These are phyloP conservation scores for Drosophila trapezifrons DNA, from an alignment of 1,140 invertebrate genomes.

Conservation along the genomic window DNA sequence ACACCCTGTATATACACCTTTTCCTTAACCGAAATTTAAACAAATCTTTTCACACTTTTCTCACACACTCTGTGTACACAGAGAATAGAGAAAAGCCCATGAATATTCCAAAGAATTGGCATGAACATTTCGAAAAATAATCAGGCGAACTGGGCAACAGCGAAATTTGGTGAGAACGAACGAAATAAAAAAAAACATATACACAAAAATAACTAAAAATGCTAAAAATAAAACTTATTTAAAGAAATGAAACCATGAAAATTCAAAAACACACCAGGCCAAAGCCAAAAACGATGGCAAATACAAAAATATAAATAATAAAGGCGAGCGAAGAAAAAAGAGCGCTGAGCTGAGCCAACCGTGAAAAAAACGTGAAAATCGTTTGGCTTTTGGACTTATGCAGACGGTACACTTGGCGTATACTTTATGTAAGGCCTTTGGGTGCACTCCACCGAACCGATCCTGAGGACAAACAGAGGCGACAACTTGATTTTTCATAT, in stretches of 20 bases:
- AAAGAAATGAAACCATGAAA: slow-evolving; percentile 83
- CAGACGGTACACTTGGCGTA: slow-evolving; percentile 41
- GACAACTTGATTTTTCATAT: slow-evolving; percentile 44
- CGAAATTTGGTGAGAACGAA: slow-evolving; percentile 57
- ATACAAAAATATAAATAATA: slow-evolving; percentile 77
- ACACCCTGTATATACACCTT: slow-evolving; percentile 33
- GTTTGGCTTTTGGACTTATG: slow-evolving; percentile 48
- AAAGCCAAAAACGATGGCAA: slow-evolving; percentile 70
- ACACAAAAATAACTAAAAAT: slow-evolving; percentile 80
- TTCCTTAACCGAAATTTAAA: slow-evolving; percentile 27
- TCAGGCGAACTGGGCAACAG: slow-evolving; percentile 47
- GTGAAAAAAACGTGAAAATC: slow-evolving; percentile 24
- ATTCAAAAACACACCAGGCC: slow-evolving; percentile 70
- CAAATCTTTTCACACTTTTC: slow-evolving; percentile 45
- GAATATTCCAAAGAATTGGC: slow-evolving; percentile 72
- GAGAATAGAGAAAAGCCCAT: slow-evolving; percentile 34
- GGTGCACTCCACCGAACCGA: slow-evolving; percentile 14
- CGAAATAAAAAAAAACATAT: slow-evolving; percentile 62
- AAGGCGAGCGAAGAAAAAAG: slow-evolving; percentile 33
- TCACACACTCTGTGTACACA: slow-evolving; percentile 21
- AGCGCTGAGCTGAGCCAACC: slow-evolving; percentile 31
- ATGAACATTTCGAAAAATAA: slow-evolving; percentile 66
- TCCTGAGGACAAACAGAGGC: slow-evolving; percentile 43
- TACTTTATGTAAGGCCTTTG: slow-evolving; percentile 29
- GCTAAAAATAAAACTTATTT: slow-evolving; percentile 82